A percentile compares a stretch with the other conserved stretches of the same genome.
These are phyloP conservation scores for Psix sp. DNA, from an alignment of 1,140 invertebrate species.

Conservation along the genomic window DNA sequence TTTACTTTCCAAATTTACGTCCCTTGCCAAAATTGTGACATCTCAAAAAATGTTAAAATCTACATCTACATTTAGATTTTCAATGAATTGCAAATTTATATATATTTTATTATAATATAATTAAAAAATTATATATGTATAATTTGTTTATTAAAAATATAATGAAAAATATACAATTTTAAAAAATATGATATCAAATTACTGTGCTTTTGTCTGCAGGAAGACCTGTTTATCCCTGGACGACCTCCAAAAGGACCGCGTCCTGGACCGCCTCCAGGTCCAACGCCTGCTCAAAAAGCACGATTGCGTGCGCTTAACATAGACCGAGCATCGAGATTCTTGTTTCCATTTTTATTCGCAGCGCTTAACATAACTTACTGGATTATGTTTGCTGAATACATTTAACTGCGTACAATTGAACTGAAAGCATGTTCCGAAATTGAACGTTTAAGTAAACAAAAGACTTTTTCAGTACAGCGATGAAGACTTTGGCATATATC, in stretches of 20 bases:
- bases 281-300: slow-evolving; percentile 81
- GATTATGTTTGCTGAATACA: slow-evolving; percentile 91
- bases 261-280: slow-evolving; percentile 77
- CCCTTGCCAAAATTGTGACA: too few species aligned
- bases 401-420: slow-evolving; percentile 76
- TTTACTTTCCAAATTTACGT: too few species aligned
- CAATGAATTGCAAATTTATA: too few species aligned
- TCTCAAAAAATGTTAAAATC: too few species aligned
- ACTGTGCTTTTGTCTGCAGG: slow-evolving; percentile 73
- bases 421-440: slow-evolving; percentile 40
- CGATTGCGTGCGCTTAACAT: slow-evolving; percentile 89
- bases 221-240: slow-evolving; percentile 78
- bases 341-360: slow-evolving; percentile 91
- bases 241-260: slow-evolving; percentile 74
- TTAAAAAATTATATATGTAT: too few species aligned
- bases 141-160: too few species aligned
- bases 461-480: slow-evolving; percentile 57
- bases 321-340: slow-evolving; percentile 89
- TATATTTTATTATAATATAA: too few species aligned
- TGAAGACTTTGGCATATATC: slow-evolving; percentile 48
- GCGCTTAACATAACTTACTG: slow-evolving; percentile 92
- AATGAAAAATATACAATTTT: too few species aligned
- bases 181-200: slow-evolving; percentile 64
- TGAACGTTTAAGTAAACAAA: slow-evolving; percentile 37
- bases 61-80: too few species aligned